Conservation (phyloP, 2,888 invertebrate genomes). For the Malacosoma neustria region DNA sequence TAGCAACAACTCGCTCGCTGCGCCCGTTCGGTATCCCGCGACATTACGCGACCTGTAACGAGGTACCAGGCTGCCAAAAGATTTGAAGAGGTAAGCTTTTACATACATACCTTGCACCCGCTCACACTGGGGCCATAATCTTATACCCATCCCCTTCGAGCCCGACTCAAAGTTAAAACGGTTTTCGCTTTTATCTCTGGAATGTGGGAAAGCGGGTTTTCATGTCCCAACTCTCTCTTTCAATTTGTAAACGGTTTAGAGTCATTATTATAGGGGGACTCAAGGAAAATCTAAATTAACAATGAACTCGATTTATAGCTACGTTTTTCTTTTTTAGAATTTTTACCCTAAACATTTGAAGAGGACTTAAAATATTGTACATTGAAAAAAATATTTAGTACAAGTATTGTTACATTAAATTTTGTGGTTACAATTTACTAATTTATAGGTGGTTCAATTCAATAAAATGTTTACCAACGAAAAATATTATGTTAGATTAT, state of each 20-base stretch:
- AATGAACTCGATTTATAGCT: too few species aligned
- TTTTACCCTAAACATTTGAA: too few species aligned
- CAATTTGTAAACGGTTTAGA: slow-evolving; percentile 52
- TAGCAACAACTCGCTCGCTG: slow-evolving; percentile 49
- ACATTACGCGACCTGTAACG: slow-evolving; percentile 69
- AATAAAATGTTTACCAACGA: too few species aligned
- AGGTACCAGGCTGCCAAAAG: slow-evolving; percentile 61
- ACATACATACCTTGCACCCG: slow-evolving; percentile 41
- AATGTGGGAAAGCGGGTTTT: slow-evolving; percentile 70
- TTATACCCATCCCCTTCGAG: slow-evolving; percentile 36
- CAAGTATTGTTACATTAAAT: too few species aligned
- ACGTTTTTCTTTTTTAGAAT: too few species aligned
- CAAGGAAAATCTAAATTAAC: slow-evolving; percentile 4
- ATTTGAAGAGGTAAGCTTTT: slow-evolving; percentile 58
- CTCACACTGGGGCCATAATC: slow-evolving; percentile 32
- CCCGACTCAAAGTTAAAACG: slow-evolving; percentile 34
- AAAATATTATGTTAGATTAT: too few species aligned
- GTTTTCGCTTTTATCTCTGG: slow-evolving; percentile 70
- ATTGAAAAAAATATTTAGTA: too few species aligned
- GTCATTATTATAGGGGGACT: slow-evolving; percentile 32
- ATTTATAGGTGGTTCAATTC: too few species aligned
- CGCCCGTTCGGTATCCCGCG: slow-evolving; percentile 29
- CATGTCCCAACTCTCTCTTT: slow-evolving; percentile 69
- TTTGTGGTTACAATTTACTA: too few species aligned
- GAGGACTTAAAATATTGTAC: too few species aligned